A percentile compares a stretch with the other conserved stretches of the same genome.
Conservation (phyloP, 2,888 invertebrate species). For the Coleophora flavipennella region DNA sequence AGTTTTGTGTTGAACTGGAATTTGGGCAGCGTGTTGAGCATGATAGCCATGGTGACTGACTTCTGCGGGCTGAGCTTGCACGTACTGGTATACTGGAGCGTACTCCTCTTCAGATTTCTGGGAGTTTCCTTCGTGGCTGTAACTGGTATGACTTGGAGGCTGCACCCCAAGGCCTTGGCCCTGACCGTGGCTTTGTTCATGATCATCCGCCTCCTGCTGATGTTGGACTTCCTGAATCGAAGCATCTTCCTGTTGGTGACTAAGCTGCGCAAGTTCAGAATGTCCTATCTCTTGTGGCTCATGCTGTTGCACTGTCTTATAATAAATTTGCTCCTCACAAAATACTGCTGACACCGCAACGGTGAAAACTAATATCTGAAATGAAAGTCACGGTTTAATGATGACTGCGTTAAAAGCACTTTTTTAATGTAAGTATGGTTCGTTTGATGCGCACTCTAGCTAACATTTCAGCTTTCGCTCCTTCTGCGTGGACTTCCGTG, state of each 20-base stretch:
- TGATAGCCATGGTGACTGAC: slow-evolving; percentile 15
- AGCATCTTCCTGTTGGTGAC: slow-evolving; percentile 33
- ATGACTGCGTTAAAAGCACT: slow-evolving; percentile 6
- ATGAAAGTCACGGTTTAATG: slow-evolving; percentile 5
- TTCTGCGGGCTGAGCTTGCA: slow-evolving; percentile 27
- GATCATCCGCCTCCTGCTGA: slow-evolving; percentile 9
- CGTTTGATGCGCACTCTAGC: slow-evolving; percentile 47
- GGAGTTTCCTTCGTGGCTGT: slow-evolving; percentile 30
- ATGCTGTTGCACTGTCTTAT: slow-evolving; percentile 32
- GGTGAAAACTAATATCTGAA: slow-evolving; percentile 44
- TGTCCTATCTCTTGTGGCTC: slow-evolving; percentile 38
- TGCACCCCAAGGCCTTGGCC: slow-evolving; percentile 26
- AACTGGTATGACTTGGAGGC: slow-evolving; percentile 35
- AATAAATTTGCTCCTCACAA: slow-evolving; percentile 40
- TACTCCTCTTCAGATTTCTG: slow-evolving; percentile 35
- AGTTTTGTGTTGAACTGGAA: slow-evolving; percentile 27
- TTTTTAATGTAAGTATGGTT: slow-evolving; percentile 2
- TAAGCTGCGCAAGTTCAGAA: slow-evolving; percentile 30
- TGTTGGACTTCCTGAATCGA: slow-evolving; percentile 33
- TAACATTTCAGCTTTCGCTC: slow-evolving; percentile 50
- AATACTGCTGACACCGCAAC: slow-evolving; percentile 28
- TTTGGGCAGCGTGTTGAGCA: slow-evolving; percentile 17
- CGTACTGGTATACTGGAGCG: slow-evolving; percentile 39
- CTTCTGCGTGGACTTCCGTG: slow-evolving; percentile 61
- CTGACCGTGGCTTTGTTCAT: background rate